Base-by-base conservation (phyloP, 2,113 vertebrate genomes). In the Alectura lathami region DNA sequence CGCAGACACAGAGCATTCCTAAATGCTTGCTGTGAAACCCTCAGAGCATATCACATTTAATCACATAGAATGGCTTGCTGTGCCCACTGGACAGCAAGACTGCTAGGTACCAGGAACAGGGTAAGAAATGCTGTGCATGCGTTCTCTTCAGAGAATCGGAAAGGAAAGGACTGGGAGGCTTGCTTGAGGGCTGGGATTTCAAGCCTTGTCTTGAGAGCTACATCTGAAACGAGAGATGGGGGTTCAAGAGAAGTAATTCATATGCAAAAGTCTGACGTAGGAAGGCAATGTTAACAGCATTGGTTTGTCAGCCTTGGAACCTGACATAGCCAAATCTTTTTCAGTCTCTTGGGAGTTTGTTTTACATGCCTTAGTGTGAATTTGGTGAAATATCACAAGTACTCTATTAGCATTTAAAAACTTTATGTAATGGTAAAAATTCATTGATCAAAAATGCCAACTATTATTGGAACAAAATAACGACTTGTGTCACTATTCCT, bases 1-100 rank as follows among this genome's bases (percentile, higher is more conserved):
- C 40, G 6, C 16, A 72, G 69, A 59, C 68, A 51, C 59, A 27
- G 47, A 47, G 60, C 64, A 20, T 83, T 84, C 82, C 53, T n/a
- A 50, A 80, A 17, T 67, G 90, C 87, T 94, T 64, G 34, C 86
- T 95, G 82, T 70, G 86, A 78, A 91, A 32, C 79, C 70, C 73
- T 59, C 6, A 0, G 87, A 96, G 79, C 89, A 40, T 86, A 38
- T 57, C 95, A 38, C 3, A 1, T 72, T 96, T 81, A 80, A 91
- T n/a, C n/a, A n/a, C n/a, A n/a, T 26, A 47, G 66, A n/a, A 77
- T 2, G 40, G 51, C 73, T 86, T 75, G 36, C 43, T 40, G 3
- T 63, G 80, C 16, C 62, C 22, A 11, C 3, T 0, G 2, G 34
- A 18, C 53, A 53, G 38, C 3, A 11, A 62, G 82, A 32, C 68